Evolutionary conservation across 1,140 invertebrate species (phyloP).

Genomic region (Drosophila repletoides): DNA sequence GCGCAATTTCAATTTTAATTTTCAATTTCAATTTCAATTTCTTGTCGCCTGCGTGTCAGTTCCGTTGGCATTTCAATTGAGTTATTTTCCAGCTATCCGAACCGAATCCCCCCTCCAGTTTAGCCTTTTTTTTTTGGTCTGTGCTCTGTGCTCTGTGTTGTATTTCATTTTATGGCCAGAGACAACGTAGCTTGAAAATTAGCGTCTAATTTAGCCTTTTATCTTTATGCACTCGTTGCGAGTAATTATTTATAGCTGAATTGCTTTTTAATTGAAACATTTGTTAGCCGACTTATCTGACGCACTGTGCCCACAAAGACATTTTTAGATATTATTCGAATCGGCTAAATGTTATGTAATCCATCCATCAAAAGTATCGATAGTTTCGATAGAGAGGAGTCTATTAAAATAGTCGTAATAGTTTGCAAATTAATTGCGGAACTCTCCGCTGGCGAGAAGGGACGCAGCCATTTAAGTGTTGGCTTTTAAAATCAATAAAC

Average conservation of each 20-base stretch:
- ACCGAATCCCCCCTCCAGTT: not conserved
- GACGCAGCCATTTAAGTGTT: too few relatives aligned
- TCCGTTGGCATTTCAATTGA: constrained; percentile 79
- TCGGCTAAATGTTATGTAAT: constrained; percentile 6
- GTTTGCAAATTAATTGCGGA: too few relatives aligned
- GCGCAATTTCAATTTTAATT: constrained; percentile 66
- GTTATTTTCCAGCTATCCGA: constrained; percentile 60
- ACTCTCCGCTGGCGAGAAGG: too few relatives aligned
- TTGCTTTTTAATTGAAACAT: constrained; percentile 71
- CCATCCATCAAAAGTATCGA: too few relatives aligned
- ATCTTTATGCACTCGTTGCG: constrained; percentile 72
- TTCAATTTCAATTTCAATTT: constrained; percentile 56
- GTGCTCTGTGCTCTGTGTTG: too few relatives aligned
- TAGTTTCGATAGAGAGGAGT: too few relatives aligned
- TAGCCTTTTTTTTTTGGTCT: not conserved
- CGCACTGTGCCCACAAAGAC: constrained; percentile 30
- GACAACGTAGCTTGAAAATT: constrained; percentile 54
- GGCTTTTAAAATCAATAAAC: constrained; percentile 25
- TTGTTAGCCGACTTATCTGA: constrained; percentile 59
- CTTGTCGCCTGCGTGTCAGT: constrained; percentile 77
- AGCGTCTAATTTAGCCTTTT: constrained; percentile 74
- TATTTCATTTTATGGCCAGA: constrained; percentile 11
- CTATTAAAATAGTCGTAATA: too few relatives aligned
- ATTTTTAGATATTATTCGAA: constrained; percentile 40
- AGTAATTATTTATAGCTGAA: constrained; percentile 68